Conservation (phyloP, 2,888 invertebrate genomes). For the Branchellion lobata region DNA sequence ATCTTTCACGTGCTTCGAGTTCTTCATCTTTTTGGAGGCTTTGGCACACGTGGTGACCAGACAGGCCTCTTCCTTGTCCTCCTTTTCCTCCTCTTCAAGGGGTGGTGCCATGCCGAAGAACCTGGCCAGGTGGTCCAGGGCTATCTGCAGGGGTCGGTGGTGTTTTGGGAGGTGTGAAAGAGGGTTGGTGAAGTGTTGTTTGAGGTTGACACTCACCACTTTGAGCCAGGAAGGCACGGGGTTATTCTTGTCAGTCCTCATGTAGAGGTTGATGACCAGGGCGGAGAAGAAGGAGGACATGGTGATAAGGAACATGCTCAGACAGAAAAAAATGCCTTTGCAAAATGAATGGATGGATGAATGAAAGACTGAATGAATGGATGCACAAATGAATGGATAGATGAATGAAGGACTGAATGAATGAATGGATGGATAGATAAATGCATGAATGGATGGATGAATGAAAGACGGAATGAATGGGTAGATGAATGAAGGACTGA, state of each 20-base stretch:
- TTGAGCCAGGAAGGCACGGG: conserved; percentile 57
- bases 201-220: too few relatives aligned
- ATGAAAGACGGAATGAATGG: too few relatives aligned
- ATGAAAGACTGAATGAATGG: not conserved
- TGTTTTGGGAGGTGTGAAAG: too few relatives aligned
- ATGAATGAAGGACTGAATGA: too few relatives aligned
- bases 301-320: conserved; percentile 54
- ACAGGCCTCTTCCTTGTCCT: not conserved
- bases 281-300: conserved; percentile 53
- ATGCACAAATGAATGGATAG: too few relatives aligned
- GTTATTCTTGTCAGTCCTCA: conserved; percentile 54
- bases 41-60: not conserved
- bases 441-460: too few relatives aligned
- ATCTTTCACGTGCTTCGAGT: conserved; percentile 21
- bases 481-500: too few relatives aligned
- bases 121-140: not conserved
- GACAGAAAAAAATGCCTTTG: conserved; percentile 53
- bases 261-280: conserved; percentile 52
- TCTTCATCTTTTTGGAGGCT: not conserved
- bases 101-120: not conserved
- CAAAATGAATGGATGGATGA: not conserved
- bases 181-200: too few relatives aligned
- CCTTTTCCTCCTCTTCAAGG: not conserved
- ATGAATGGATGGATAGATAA: too few relatives aligned
- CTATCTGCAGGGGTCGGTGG: too few relatives aligned